Conservation (phyloP, 2,888 invertebrate species). For the Caenorhabditis drosophilae region DNA sequence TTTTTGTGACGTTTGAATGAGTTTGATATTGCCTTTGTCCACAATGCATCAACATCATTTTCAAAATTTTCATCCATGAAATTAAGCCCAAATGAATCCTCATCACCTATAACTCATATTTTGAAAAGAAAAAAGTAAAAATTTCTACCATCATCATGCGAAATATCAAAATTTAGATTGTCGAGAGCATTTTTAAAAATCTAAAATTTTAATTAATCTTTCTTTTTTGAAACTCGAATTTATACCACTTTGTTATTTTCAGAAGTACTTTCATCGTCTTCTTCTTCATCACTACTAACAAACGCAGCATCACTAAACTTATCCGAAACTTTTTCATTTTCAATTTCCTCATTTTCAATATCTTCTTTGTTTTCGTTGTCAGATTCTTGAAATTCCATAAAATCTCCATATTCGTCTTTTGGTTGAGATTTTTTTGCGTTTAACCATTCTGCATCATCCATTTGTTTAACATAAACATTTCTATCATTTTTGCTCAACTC, state of each 20-base stretch:
- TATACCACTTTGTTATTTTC: too few relatives aligned
- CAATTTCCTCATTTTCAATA: slow-evolving; percentile 10
- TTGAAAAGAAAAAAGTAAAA: too few relatives aligned
- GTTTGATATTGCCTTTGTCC: slow-evolving; percentile 71
- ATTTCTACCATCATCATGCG: too few relatives aligned
- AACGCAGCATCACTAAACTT: slow-evolving; percentile 26
- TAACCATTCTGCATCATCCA: slow-evolving; percentile 23
- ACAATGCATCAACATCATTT: slow-evolving; percentile 51
- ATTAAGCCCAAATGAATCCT: too few relatives aligned
- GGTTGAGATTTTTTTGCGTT: slow-evolving; percentile 33
- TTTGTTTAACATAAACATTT: slow-evolving; percentile 23
- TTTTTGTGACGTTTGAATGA: slow-evolving; percentile 86
- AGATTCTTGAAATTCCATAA: not conserved
- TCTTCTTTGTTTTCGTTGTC: slow-evolving; percentile 12
- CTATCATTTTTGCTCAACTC: slow-evolving; percentile 62
- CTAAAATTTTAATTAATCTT: too few relatives aligned
- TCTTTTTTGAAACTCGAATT: too few relatives aligned
- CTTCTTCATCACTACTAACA: slow-evolving; percentile 40
- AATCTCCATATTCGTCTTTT: not conserved
- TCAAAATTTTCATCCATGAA: slow-evolving; percentile 50
- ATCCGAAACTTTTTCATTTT: slow-evolving; percentile 69
- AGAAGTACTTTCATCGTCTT: too few relatives aligned
- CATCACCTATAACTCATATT: too few relatives aligned
- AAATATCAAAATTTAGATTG: too few relatives aligned
- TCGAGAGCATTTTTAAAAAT: too few relatives aligned